Conservation (phyloP, 1,140 invertebrate genomes). For the Ylistrum balloti region DNA sequence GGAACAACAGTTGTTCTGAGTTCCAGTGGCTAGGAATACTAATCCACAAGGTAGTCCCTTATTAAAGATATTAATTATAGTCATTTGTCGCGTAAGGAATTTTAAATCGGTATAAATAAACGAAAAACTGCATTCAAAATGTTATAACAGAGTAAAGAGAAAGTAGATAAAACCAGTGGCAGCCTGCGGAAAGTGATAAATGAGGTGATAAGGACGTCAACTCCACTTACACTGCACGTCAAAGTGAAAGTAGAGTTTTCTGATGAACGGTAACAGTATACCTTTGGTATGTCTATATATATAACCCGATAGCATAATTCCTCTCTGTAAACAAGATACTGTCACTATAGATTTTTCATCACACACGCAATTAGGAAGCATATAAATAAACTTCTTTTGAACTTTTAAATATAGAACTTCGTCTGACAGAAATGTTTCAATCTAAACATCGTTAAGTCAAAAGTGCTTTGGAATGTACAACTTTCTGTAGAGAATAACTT, state of each 20-base stretch:
- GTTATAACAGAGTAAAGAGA: background rate
- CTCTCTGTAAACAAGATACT: slow-evolving; percentile 12
- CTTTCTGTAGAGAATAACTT: no score
- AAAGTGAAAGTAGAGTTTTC: background rate
- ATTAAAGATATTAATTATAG: no score
- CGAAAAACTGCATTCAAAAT: background rate
- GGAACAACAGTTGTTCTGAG: background rate
- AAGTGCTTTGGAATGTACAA: no score
- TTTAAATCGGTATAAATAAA: background rate
- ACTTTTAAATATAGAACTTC: background rate
- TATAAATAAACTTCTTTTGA: slow-evolving; percentile 1
- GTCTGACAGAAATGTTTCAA: background rate
- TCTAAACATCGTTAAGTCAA: no score
- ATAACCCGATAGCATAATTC: background rate
- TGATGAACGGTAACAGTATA: background rate
- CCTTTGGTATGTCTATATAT: background rate
- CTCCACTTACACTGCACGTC: background rate
- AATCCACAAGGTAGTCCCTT: no score
- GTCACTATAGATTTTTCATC: background rate
- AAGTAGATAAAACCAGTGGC: background rate
- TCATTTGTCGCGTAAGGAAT: no score
- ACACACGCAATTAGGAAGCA: background rate
- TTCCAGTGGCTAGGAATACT: background rate
- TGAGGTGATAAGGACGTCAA: slow-evolving; percentile 2
- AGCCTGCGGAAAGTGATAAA: background rate